Conservation (phyloP, 2,113 vertebrate genomes). For the Pionites leucogaster region DNA sequence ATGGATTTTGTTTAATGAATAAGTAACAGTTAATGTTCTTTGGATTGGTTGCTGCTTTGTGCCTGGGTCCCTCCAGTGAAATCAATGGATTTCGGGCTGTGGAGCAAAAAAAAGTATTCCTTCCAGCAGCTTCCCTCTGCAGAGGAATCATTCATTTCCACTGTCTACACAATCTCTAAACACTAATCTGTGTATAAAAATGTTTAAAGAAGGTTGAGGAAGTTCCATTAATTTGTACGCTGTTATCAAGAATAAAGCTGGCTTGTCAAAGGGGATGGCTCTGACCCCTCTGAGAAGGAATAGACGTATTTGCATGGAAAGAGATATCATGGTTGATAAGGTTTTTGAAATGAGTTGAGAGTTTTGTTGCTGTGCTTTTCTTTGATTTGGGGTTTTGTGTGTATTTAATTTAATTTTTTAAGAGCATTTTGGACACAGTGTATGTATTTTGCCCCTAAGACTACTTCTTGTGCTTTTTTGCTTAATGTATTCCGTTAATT, state of each 20-base stretch:
- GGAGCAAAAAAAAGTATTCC: background rate
- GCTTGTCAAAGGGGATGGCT: background rate
- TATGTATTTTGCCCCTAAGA: conserved; percentile 2
- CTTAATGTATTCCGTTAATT: background rate
- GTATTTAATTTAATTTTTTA: background rate
- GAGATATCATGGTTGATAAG: no score
- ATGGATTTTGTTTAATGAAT: background rate
- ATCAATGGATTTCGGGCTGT: background rate
- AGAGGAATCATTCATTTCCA: background rate
- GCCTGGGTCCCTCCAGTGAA: background rate
- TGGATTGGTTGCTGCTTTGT: background rate
- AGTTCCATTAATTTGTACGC: background rate
- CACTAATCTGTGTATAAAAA: background rate
- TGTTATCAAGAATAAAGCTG: background rate
- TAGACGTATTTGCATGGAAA: background rate
- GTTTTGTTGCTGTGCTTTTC: background rate
- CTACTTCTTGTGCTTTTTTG: background rate
- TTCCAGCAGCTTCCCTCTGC: background rate
- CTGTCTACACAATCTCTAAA: background rate
- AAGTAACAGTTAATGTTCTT: background rate
- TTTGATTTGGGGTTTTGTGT: background rate
- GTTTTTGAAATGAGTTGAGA: background rate
- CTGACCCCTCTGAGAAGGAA: background rate
- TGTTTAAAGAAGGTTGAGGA: background rate
- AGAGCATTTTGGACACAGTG: background rate